These are phyloP conservation scores for Chrysocyon brachyurus DNA, from an alignment of 2,797 vertebrate genomes.

Conservation along the genomic window DNA sequence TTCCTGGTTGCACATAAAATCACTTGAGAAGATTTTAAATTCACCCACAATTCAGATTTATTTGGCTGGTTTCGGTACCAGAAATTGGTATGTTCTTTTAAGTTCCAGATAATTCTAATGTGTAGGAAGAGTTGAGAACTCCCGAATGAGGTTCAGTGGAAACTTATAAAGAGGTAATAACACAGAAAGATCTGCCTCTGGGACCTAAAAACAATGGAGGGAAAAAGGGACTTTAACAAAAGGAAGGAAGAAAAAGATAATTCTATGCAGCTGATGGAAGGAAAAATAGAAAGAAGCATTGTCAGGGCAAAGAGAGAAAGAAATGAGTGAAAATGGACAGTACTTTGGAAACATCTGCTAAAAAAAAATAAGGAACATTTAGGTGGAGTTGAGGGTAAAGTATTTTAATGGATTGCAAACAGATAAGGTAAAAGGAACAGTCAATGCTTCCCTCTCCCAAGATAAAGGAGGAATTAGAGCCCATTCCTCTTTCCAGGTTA, in stretches of 20 bases:
- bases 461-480: slow-evolving; percentile 20
- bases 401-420: slow-evolving; percentile 42
- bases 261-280: not conserved
- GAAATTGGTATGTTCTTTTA: slow-evolving; percentile 1
- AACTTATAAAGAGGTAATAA: not conserved
- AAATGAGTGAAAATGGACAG: slow-evolving; percentile 28
- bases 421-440: not conserved
- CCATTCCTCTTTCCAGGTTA: not conserved
- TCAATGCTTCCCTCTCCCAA: not conserved
- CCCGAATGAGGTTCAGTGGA: not conserved
- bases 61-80: not conserved
- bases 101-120: not conserved
- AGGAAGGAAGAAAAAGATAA: not conserved
- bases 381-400: not conserved
- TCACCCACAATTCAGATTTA: not conserved
- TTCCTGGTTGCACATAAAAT: not conserved
- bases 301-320: not conserved
- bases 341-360: not conserved
- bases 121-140: not conserved
- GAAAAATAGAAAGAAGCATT: slow-evolving; percentile 23
- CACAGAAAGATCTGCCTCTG: not conserved
- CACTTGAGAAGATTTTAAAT: not conserved
- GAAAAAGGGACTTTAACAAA: not conserved
- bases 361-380: not conserved
- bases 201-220: not conserved